A percentile compares a stretch with the other conserved stretches of the same genome.
phyloP scores from a whole-genome alignment of 2,113 vertebrate species.

The Patagioenas fasciata region DNA sequence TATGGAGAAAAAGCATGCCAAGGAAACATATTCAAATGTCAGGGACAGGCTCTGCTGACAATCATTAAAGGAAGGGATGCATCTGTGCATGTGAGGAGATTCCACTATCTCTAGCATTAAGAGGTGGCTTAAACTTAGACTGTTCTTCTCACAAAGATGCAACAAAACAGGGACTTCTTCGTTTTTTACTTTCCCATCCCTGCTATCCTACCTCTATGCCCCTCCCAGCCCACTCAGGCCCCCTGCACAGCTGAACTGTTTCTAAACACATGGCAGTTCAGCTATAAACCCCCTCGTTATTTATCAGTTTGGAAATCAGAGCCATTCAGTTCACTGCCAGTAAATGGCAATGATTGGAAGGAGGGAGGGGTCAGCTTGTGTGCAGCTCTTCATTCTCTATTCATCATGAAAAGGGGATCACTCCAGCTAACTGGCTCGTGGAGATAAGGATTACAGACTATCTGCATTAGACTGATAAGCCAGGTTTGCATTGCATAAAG shows the following conservation, averaged over 20 bases:
- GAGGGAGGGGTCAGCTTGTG: background rate
- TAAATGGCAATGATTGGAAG: constrained; percentile 51
- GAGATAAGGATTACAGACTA: constrained; percentile 90
- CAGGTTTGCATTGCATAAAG: constrained; percentile 69
- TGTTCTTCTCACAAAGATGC: background rate
- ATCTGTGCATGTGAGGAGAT: background rate
- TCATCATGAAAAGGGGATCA: constrained; percentile 78
- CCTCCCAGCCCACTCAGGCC: fast-evolving
- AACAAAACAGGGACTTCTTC: background rate
- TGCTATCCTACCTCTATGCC: background rate
- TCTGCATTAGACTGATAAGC: constrained; percentile 92
- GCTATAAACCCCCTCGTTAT: constrained; percentile 3
- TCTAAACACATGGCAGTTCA: background rate
- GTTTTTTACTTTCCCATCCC: background rate
- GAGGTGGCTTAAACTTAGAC: background rate
- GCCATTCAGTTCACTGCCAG: constrained; percentile 35
- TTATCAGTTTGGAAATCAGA: constrained; percentile 49
- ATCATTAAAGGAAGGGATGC: background rate
- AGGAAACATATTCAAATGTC: background rate
- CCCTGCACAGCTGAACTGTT: constrained; percentile 2
- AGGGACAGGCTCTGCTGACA: constrained; percentile 7
- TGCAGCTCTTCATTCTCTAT: constrained; percentile 69
- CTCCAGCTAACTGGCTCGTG: constrained; percentile 82
- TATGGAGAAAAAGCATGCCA: background rate
- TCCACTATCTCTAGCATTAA: background rate